Base-by-base conservation (phyloP, 2,113 vertebrate genomes). In the Hippocampus guttulatus region DNA sequence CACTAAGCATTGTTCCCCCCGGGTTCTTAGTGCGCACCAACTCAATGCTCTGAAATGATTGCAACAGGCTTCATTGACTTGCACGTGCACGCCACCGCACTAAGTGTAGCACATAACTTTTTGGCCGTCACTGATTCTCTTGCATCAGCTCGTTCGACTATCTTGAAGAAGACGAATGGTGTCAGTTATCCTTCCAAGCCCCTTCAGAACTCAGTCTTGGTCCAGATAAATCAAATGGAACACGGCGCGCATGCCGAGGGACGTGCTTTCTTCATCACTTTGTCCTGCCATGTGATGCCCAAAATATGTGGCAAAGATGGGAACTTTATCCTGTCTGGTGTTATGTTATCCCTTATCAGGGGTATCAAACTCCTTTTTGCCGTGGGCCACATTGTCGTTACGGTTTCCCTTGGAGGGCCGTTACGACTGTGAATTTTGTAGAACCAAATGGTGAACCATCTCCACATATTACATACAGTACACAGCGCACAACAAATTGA, bases 61-160 rank as follows among this genome's bases (percentile, higher is more conserved):
- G 30, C 69, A 58, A 72, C 33, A 75, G 21, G 51, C 21, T 51
- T 68, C 23, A 25, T 75, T 75, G 25, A 47, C 38, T 52, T 67
- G 49, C 66, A 74, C 49, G 27, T 27, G 30, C 67, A 43, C 67
- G 40, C 27, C 20, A 64, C 23, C 10, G 14, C 57, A 30, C 57
- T 30, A 60, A 14, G 33, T 38, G 33, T 38, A 38, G 33, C 33
- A 38, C 33, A 38, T 38, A 5, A 38, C 33, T 38, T 60, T 30
- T 33, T 18, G 58, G 58, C 27, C 15, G 16, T 15, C 58, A 60
- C 27, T 20, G 25, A 60, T 60, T 33, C 58, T 33, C 58, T 60
- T 60, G 58, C 58, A 33, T 60, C 25, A 60, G 58, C 58, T 30
- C 27, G 15, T 30, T 16, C 58, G 30, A 33, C 58, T 30, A 60